Base-by-base conservation (phyloP, 2,888 invertebrate species). In the Xylota sylvarum region DNA sequence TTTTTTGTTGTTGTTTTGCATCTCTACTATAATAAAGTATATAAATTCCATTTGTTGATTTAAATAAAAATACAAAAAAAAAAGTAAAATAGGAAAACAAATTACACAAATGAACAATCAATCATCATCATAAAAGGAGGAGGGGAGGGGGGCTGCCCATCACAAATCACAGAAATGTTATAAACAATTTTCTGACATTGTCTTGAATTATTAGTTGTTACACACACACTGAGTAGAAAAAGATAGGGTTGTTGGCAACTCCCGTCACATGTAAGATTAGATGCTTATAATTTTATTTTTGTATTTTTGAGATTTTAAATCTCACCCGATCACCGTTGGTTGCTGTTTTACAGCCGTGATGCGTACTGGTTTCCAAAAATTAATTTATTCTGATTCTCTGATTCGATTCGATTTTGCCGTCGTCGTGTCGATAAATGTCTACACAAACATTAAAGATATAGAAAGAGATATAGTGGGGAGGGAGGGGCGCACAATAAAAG, bases 81-180 rank as follows among this genome's bases (percentile, higher is more conserved):
- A 56, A 58, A 64, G 12, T 32, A 43, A 80, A 76, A 56, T 56
- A 64, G 30, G 60, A 64, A 77, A 74, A 73, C 32, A 32, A 55
- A 69, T 73, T 60, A 67, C 60, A 79, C 52, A 52, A 65, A 40
- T 67, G 58, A 78, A 67, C 46, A 78, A 56, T 67, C 46, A 78
- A 56, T 67, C 55, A 69, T 79, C 74, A 56, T 74, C 43, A 60
- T 58, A 58, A 23, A 46, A 56, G 58, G 52, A 74, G 40, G 62
- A 40, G n/a, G n/a, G n/a, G n/a, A n/a, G 60, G 60, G 60, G 52
- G 50, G 73, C 81, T 85, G 81, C 76, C 85, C 85, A 67, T 77
- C 76, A 85, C 84, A 79, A 76, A 85, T 85, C 80, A 85, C 85
- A 85, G 85, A 76, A 80, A 85, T 79, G 76, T 85, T 74, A 73